These are phyloP conservation scores for Nipponacmea schrenckii DNA, from an alignment of 2,888 invertebrate genomes.

Conservation along the genomic window DNA sequence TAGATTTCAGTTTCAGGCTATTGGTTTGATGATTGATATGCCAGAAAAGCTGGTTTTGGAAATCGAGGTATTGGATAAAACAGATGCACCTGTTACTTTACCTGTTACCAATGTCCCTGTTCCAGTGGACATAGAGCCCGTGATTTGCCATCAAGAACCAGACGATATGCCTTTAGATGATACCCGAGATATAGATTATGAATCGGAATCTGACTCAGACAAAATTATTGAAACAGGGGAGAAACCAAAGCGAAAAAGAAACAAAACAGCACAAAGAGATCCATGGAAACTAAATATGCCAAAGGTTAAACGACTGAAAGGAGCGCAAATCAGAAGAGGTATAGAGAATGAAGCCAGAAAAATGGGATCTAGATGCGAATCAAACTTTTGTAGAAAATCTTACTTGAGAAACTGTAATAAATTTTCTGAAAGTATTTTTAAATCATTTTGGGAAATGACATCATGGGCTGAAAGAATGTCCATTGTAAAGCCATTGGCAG, in stretches of 20 bases:
- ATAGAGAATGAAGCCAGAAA: not conserved
- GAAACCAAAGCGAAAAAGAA: not conserved
- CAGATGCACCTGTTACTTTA: too few species aligned
- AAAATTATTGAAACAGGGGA: not conserved
- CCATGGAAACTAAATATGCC: not conserved
- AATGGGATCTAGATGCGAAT: not conserved
- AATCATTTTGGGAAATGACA: not conserved
- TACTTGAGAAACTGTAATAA: not conserved
- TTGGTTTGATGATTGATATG: too few species aligned
- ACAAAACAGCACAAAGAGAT: not conserved
- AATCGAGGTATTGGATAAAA: too few species aligned
- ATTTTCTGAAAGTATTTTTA: not conserved
- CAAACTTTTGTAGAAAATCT: not conserved
- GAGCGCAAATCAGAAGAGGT: not conserved
- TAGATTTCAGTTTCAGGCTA: too few species aligned
- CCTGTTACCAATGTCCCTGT: too few species aligned
- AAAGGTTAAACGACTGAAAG: not conserved
- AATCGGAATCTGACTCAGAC: not conserved
- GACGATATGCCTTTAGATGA: not conserved
- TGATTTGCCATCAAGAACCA: too few species aligned
- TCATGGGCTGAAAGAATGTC: not conserved
- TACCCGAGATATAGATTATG: not conserved
- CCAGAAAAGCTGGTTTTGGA: too few species aligned
- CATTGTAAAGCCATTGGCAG: not conserved
- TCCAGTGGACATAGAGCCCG: too few species aligned